Base-by-base conservation (phyloP, 2,888 invertebrate genomes). In the Andricus curvator region DNA sequence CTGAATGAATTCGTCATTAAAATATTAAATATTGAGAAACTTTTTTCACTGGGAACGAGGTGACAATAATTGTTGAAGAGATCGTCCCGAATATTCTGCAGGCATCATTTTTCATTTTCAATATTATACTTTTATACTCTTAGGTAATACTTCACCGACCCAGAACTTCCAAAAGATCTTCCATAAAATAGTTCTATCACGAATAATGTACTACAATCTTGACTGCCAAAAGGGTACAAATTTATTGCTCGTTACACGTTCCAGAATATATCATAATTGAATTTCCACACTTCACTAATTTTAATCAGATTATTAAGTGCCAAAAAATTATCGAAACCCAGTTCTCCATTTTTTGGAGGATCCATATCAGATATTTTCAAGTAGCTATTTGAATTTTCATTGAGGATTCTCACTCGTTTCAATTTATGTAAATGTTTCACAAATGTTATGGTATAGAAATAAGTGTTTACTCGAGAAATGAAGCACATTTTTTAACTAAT, bases 1-100 rank as follows among this genome's bases (percentile, higher is more conserved):
- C 48, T 48, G 17, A 48, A 48, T 48, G 4, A 17, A 17, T 17
- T 48, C 17, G 17, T 5, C 0, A 48, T 48, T 17, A 48, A 48
- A 4, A 48, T 48, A 48, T 6, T 48, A 17, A 1, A 17, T 17
- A 17, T 17, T 13, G 48, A 48, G 48, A 48, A 15, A 48, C 48
- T 48, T 20, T 48, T 51, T 68, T 22, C 17, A 33, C 13, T 74
- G 33, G 29, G 56, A 74, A 74, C 37, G 6, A 56, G 22, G 11
- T 74, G 56, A 74, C 56, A 56, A 74, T 74, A 74, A 74, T 37
- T 56, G 56, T 33, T 74, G 5, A 22, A 74, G n/a, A 74, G 11
- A 74, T 37, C 33, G 15, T n/a, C 29, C n/a, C 33, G 13, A 74
- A 37, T 33, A 56, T 56, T 74, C 33, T 74, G 22, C 29, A 15